A percentile compares a stretch with the other conserved stretches of the same genome.
Conservation (phyloP, 2,888 invertebrate species). For the Noctua fimbriata region DNA sequence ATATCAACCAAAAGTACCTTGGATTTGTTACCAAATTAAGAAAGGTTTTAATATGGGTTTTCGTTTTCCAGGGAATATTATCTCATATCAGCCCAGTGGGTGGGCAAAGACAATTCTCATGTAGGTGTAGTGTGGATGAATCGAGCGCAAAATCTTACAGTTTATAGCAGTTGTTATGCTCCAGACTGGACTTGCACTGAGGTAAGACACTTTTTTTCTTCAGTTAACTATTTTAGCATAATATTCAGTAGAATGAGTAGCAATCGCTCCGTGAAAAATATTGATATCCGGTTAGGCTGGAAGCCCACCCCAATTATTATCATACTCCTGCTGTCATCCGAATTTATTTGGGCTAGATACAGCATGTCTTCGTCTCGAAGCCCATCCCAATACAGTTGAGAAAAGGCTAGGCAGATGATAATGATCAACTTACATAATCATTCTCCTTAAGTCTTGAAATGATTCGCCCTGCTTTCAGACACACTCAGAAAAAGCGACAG, state of each 20-base stretch:
- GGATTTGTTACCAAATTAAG: not conserved
- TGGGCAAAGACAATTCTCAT: constrained; percentile 94
- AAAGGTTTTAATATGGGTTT: not conserved
- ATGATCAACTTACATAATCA: not conserved
- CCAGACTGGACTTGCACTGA: constrained; percentile 96
- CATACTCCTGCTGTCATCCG: not conserved
- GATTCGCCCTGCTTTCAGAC: constrained; percentile 87
- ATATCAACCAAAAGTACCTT: not conserved
- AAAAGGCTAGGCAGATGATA: not conserved
- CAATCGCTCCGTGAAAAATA: not conserved
- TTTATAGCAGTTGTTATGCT: constrained; percentile 95
- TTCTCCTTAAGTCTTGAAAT: not conserved
- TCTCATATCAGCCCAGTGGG: constrained; percentile 97
- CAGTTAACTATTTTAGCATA: too few relatives aligned
- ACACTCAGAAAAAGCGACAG: constrained; percentile 95
- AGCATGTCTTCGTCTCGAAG: not conserved
- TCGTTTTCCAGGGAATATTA: constrained; percentile 94
- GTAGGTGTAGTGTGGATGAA: constrained; percentile 98
- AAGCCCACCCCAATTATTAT: not conserved
- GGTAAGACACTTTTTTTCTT: constrained; percentile 85
- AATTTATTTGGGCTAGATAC: not conserved
- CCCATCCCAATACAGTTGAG: not conserved
- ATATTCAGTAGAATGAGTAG: not conserved
- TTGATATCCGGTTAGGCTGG: not conserved
- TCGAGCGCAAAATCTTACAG: constrained; percentile 97